These are phyloP conservation scores for Cryptotermes secundus DNA, from an alignment of 1,140 invertebrate genomes.

Conservation along the genomic window DNA sequence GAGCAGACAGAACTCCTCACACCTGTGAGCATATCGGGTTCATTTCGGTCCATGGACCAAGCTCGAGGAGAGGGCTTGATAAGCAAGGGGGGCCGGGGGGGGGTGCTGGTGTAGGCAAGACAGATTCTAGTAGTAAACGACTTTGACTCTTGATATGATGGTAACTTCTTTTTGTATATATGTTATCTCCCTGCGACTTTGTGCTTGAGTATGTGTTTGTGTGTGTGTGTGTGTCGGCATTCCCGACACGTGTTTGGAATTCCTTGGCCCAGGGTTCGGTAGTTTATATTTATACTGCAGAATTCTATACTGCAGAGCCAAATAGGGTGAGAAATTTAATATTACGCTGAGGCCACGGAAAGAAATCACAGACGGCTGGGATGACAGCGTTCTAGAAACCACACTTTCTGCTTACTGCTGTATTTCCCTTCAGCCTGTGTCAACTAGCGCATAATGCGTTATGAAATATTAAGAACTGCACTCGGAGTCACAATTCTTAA, in stretches of 20 bases:
- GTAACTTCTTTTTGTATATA: conserved; percentile 2
- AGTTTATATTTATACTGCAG: neutral
- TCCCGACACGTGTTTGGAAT: conserved; percentile 4
- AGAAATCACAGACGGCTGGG: no score
- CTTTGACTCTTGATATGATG: neutral
- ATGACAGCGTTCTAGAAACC: no score
- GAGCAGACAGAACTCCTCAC: neutral
- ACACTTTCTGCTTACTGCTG: no score
- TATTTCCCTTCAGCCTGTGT: no score
- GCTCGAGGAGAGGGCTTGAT: neutral
- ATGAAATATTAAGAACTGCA: no score
- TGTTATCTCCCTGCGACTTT: neutral
- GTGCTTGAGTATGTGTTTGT: neutral
- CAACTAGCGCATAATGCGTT: no score
- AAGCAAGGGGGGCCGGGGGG: neutral
- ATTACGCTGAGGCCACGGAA: no score
- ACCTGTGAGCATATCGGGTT: neutral
- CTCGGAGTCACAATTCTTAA: no score
- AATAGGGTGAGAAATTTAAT: no score
- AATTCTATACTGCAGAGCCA: neutral
- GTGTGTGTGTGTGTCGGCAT: neutral
- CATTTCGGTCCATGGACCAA: neutral
- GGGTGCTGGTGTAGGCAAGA: neutral
- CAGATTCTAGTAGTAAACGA: neutral
- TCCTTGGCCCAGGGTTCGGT: neutral